These are phyloP conservation scores for Hirudo medicinalis DNA, from an alignment of 1,140 invertebrate genomes.

Conservation along the genomic window DNA sequence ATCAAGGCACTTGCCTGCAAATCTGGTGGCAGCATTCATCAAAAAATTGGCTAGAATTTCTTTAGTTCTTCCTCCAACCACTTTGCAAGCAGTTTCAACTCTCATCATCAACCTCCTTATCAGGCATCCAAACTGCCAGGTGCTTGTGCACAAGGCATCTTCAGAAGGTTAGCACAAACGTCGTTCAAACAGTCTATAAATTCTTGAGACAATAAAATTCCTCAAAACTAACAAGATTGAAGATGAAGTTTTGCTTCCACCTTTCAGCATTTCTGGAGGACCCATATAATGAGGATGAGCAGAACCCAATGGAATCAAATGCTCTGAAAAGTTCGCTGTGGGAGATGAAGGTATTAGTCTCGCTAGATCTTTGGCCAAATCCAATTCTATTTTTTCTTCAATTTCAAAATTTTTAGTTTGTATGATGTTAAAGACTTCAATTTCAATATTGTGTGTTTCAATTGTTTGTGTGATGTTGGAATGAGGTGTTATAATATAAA, in stretches of 20 bases:
- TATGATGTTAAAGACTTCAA: conserved; percentile 17
- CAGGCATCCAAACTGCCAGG: conserved; percentile 67
- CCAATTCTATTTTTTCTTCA: neutral
- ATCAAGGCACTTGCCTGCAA: conserved; percentile 72
- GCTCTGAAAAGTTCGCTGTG: conserved; percentile 77
- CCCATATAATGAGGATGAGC: conserved; percentile 67
- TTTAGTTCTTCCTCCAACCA: conserved; percentile 63
- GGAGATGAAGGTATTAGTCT: conserved; percentile 56
- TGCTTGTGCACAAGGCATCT: conserved; percentile 50
- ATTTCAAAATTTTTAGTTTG: neutral
- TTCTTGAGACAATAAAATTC: neutral
- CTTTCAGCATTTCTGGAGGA: conserved; percentile 43
- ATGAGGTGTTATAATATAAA: too few relatives aligned
- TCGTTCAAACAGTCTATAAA: neutral
- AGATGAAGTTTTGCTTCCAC: conserved; percentile 17
- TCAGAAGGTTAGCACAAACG: neutral
- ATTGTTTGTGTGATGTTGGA: neutral
- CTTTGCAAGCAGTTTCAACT: conserved; percentile 61
- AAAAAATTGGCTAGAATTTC: conserved; percentile 72
- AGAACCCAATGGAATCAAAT: conserved; percentile 58
- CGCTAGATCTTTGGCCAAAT: neutral
- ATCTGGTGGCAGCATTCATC: conserved; percentile 78
- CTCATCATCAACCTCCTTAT: conserved; percentile 75
- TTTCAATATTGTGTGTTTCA: conserved; percentile 10
- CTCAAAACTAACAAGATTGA: neutral